Evolutionary conservation across 2,888 invertebrate species (phyloP).

Genomic region (Carterocephalus palaemon): DNA sequence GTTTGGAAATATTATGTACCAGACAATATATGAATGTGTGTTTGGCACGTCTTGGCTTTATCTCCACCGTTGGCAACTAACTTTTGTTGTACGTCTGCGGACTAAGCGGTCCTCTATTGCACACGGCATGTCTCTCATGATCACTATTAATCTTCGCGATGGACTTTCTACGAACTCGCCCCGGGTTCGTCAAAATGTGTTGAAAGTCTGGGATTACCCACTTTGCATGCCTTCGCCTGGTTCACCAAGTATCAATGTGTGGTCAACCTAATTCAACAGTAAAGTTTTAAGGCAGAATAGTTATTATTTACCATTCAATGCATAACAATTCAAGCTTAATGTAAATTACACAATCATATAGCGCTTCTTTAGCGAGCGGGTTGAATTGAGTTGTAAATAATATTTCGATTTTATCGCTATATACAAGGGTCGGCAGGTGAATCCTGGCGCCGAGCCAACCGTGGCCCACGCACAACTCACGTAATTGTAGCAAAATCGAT

Average conservation of each 20-base stretch:
- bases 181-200: constrained; percentile 29
- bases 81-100: constrained; percentile 44
- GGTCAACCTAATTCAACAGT: too few species aligned
- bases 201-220: constrained; percentile 21
- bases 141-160: constrained; percentile 59
- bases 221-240: too few species aligned
- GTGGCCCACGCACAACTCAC: constrained; percentile 61
- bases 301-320: too few species aligned
- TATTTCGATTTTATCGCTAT: constrained; percentile 67
- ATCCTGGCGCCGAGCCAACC: constrained; percentile 62
- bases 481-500: constrained; percentile 30
- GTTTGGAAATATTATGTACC: constrained; percentile 37
- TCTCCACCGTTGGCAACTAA: constrained; percentile 37
- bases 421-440: constrained; percentile 73
- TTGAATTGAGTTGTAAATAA: constrained; percentile 57
- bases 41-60: constrained; percentile 46
- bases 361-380: constrained; percentile 4
- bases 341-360: constrained; percentile 2
- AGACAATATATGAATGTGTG: constrained; percentile 46
- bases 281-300: too few species aligned
- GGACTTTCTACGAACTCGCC: constrained; percentile 32
- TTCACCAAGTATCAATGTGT: too few species aligned
- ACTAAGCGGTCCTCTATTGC: constrained; percentile 41
- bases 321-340: background rate
- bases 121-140: constrained; percentile 61